These are phyloP conservation scores for Sibirionetta formosa DNA, from an alignment of 2,797 vertebrate species.

Conservation along the genomic window DNA sequence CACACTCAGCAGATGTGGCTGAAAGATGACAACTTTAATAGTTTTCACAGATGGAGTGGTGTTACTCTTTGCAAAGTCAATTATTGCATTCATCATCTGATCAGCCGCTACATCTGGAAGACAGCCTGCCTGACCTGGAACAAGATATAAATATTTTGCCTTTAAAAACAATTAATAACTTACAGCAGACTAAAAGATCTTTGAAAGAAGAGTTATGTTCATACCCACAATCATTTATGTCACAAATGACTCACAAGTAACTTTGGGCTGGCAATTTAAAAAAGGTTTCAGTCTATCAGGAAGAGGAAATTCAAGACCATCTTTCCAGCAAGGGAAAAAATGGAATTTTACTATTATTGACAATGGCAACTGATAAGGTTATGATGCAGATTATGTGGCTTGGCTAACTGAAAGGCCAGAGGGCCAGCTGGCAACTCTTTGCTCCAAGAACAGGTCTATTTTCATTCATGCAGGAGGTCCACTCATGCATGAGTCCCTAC, in stretches of 20 bases:
- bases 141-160: not conserved
- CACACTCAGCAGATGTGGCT: slow-evolving; percentile 82
- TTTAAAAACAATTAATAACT: not conserved
- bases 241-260: not conserved
- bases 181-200: not conserved
- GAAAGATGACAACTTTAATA: slow-evolving; percentile 90
- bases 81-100: slow-evolving; percentile 87
- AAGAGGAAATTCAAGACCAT: not conserved
- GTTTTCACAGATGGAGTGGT: slow-evolving; percentile 74
- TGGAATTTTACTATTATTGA: not conserved
- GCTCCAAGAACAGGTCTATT: not conserved
- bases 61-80: slow-evolving; percentile 80
- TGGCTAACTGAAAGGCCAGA: not conserved
- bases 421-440: not conserved
- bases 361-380: not conserved
- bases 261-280: not conserved
- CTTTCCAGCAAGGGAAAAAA: not conserved
- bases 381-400: not conserved
- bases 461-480: not conserved
- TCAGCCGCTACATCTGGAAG: slow-evolving; percentile 84
- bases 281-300: not conserved
- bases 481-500: fast-evolving
- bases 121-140: slow-evolving; percentile 85
- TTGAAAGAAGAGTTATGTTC: not conserved
- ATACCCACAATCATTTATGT: not conserved